Evolutionary conservation across 2,888 invertebrate species (phyloP).

Genomic region (Heliconius ethilla): DNA sequence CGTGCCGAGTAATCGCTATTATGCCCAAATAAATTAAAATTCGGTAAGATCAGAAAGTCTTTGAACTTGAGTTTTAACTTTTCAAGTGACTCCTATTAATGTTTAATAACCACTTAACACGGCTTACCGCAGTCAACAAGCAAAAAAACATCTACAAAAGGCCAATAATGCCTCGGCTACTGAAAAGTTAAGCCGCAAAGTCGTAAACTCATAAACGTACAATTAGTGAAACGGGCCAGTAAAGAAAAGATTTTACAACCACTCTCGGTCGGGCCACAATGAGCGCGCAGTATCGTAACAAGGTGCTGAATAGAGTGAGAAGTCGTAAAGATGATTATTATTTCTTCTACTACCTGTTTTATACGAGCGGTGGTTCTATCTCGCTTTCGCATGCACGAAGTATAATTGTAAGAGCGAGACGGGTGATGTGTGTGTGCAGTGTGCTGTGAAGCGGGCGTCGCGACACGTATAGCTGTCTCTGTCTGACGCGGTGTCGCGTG

Average conservation of each 20-base stretch:
- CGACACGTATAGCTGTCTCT: conserved; percentile 63
- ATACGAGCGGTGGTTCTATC: conserved; percentile 71
- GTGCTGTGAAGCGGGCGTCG: conserved; percentile 59
- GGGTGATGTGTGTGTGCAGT: conserved; percentile 62
- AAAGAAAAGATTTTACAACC: conserved; percentile 83
- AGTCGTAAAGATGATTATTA: conserved; percentile 84
- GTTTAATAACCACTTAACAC: conserved; percentile 38
- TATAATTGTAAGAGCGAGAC: conserved; percentile 62
- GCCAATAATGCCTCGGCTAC: conserved; percentile 70
- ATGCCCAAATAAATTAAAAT: neutral
- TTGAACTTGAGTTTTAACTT: neutral
- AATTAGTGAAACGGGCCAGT: conserved; percentile 81
- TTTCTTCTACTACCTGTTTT: conserved; percentile 84
- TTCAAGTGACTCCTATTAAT: conserved; percentile 31
- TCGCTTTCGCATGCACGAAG: conserved; percentile 57
- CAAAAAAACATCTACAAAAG: conserved; percentile 65
- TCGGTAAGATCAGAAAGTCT: conserved; percentile 19
- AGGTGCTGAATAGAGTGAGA: conserved; percentile 84
- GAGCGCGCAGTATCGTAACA: conserved; percentile 82
- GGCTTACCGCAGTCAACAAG: conserved; percentile 33
- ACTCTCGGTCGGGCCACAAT: conserved; percentile 79
- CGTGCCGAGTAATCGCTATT: neutral
- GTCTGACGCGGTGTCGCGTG: conserved; percentile 74
- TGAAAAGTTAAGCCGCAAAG: conserved; percentile 77
- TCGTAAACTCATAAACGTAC: conserved; percentile 82